phyloP scores from a whole-genome alignment of 2,797 vertebrate genomes.

The Sebastolobus alascanus region DNA sequence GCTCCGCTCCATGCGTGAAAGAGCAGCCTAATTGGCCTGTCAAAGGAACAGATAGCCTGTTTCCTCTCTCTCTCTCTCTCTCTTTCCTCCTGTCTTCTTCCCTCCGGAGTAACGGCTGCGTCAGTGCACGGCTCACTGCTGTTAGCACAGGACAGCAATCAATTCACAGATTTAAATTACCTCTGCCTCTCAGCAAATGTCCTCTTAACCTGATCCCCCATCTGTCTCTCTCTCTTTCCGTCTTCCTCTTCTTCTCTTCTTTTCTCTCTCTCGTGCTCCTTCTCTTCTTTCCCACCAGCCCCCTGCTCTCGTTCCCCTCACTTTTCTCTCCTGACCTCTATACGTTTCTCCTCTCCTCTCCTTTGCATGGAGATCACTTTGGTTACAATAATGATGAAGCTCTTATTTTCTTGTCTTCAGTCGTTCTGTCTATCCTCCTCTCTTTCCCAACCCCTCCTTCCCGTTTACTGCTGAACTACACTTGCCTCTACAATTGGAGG shows the following conservation, averaged over 20 bases:
- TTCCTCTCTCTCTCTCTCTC: slow-evolving; percentile 7
- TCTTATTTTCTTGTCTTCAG: neutral
- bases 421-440: neutral
- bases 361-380: neutral
- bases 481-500: neutral
- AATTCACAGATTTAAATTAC: slow-evolving; percentile 80
- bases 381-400: neutral
- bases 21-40: slow-evolving; percentile 78
- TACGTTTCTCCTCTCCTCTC: neutral
- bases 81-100: slow-evolving; percentile 13
- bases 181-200: slow-evolving; percentile 63
- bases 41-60: slow-evolving; percentile 65
- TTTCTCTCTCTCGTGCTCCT: slow-evolving; percentile 10
- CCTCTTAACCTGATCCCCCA: slow-evolving; percentile 60
- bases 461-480: neutral
- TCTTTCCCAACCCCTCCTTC: neutral
- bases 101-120: slow-evolving; percentile 58
- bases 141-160: slow-evolving; percentile 69
- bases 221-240: slow-evolving; percentile 14
- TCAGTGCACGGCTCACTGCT: slow-evolving; percentile 46
- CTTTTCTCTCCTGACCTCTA: slow-evolving; percentile 31
- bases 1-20: slow-evolving; percentile 52
- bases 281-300: slow-evolving; percentile 23
- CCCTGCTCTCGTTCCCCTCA: slow-evolving; percentile 12
- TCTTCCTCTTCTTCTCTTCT: neutral